Evolutionary conservation across 2,888 invertebrate species (phyloP), one percentile per base, ranked within the genome.

Genomic region (Noctuana brunneofusca): DNA sequence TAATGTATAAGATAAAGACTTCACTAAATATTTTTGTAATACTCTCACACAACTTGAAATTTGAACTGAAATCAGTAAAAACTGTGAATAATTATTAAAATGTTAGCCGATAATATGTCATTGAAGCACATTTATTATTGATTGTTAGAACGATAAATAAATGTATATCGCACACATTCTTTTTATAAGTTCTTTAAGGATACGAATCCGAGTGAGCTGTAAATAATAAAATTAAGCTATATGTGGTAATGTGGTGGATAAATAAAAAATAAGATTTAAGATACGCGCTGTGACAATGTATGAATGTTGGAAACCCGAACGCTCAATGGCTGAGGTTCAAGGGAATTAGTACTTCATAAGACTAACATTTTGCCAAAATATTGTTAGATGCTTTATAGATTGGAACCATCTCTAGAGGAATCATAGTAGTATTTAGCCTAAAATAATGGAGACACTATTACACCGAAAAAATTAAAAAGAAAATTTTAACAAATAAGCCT

Each of bases 1-100:
- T 89, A 88, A 78, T 89, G 73, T 83, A 73, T 91, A 90, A 90
- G 87, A 82, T 77, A 86, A 89, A 88, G 86, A 88, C 86, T 87
- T 80, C 81, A 80, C 79, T 84, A 63, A 63, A 85, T 90, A 91
- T 91, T 90, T 91, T 91, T 90, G 79, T 89, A 91, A 85, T 77
- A 80, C 78, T 79, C 74, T 56, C 55, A 72, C 73, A 69, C 72
- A 71, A 75, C 75, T 71, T 71, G 65, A 69, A 65, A 63, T 58
- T 52, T 52, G 52, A 38, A 63, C 57, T 53, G 57, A 63, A 56
- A 52, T 22, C 12, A 18, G 16, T 35, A 30, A 63, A 11, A 56
- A 30, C 16, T 63, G 57, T 57, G 56, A 57, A 63, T 63, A 71
- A 70, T 73, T 57, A 70, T 73, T 57, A 52, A 63, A 65, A 64